Evolutionary conservation across 2,888 invertebrate genomes (phyloP), one percentile per base, ranked within the genome.

Genomic region (Spilarctia lutea): DNA sequence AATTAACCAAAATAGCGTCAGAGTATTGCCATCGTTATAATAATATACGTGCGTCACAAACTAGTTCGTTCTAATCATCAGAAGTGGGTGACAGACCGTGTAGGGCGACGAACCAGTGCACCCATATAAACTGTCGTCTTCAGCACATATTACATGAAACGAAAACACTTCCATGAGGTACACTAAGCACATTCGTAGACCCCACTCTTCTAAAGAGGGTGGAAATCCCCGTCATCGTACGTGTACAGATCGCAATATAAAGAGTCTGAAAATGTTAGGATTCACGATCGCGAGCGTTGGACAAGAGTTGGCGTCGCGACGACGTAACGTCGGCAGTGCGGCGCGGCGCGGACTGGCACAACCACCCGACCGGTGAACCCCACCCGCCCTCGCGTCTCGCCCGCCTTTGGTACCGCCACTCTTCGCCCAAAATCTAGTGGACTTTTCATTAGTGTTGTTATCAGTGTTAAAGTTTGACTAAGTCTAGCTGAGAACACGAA

Each of bases 371-470:
- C 81, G 81, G 76, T 76, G 76, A 83, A 87, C 91, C 94, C 94
- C 92, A 89, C 90, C 91, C 90, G 87, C 90, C 88, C 88, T 87
- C 81, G 82, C 89, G 85, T 88, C 91, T 87, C 89, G 71, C 79
- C 86, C 86, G 85, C 90, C 93, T 88, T 90, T 92, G 92, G 93
- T 93, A 91, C 91, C 91, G 91, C 91, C 92, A 92, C 91, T 91
- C 90, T 90, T 88, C 90, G 88, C 93, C 93, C 91, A 93, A 95
- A 56, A 94, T 94, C 93, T 91, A 93, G 91, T 89, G 91, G 91
- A 94, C 92, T 94, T 95, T 94, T 94, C 95, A 95, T 95, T 94
- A 95, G 95, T 94, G 93, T 92, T 94, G 94, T 95, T 94, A 95
- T 95, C 94, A 91, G 91, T 94, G 90, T 92, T 94, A 95, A 94